Conservation (phyloP, 2,113 vertebrate species). For the Antennarius striatus region DNA sequence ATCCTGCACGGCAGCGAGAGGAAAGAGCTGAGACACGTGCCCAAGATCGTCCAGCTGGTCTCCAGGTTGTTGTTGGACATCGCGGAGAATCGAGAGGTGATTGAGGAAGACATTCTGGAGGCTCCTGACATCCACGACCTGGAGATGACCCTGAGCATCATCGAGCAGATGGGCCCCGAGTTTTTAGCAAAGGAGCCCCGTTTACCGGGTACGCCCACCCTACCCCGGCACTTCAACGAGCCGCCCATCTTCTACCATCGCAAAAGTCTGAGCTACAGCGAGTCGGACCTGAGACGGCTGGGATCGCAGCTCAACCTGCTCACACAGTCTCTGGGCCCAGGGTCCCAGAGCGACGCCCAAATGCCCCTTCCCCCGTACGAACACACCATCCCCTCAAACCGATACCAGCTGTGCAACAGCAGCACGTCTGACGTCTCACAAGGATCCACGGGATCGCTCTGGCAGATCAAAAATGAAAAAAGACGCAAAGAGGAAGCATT, state of each 20-base stretch:
- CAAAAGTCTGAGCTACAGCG: slow-evolving; percentile 92
- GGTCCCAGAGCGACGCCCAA: slow-evolving; percentile 66
- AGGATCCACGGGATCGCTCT: slow-evolving; percentile 76
- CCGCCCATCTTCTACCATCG: slow-evolving; percentile 82
- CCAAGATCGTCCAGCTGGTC: slow-evolving; percentile 89
- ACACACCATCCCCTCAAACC: not conserved
- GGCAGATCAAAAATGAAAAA: slow-evolving; percentile 78
- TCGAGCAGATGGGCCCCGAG: slow-evolving; percentile 73
- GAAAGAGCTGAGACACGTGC: slow-evolving; percentile 86
- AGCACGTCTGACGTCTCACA: slow-evolving; percentile 59
- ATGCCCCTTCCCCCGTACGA: slow-evolving; percentile 6
- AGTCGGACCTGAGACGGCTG: slow-evolving; percentile 86
- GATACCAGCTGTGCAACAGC: slow-evolving; percentile 26
- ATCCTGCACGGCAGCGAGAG: slow-evolving; percentile 92
- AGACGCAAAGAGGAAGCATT: slow-evolving; percentile 62
- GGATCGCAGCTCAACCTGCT: slow-evolving; percentile 81
- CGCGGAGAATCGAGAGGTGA: slow-evolving; percentile 87
- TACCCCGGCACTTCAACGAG: slow-evolving; percentile 79
- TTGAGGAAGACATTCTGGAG: slow-evolving; percentile 83
- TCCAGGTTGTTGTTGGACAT: slow-evolving; percentile 88
- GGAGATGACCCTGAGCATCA: slow-evolving; percentile 78
- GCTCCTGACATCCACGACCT: slow-evolving; percentile 84
- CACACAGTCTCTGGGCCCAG: slow-evolving; percentile 75
- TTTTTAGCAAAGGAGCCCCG: slow-evolving; percentile 66
- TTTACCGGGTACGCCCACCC: slow-evolving; percentile 66